Conservation (phyloP, 2,797 vertebrate species). For the Poecile montanus region DNA sequence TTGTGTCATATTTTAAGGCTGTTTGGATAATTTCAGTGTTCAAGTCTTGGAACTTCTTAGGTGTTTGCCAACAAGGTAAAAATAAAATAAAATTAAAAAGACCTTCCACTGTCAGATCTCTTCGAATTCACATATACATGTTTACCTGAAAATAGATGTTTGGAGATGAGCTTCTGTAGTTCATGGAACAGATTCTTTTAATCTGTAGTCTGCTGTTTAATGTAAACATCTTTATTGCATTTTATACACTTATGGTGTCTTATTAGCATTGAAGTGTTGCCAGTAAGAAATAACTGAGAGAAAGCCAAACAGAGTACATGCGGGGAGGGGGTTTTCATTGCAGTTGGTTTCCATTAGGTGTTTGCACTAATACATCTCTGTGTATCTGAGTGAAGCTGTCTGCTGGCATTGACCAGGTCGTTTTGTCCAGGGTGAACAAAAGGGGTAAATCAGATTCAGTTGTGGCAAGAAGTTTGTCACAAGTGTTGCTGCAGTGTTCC, state of each 20-base stretch:
- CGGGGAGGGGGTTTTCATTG: not conserved
- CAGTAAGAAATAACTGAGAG: conserved; percentile 41
- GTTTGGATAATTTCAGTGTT: not conserved
- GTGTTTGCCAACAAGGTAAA: not conserved
- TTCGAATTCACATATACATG: not conserved
- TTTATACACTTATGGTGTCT: conserved; percentile 58
- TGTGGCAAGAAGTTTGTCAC: not conserved
- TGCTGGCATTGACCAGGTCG: not conserved
- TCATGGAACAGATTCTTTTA: conserved; percentile 24
- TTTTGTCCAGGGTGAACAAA: not conserved
- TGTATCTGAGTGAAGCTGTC: not conserved
- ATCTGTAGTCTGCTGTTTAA: conserved; percentile 58
- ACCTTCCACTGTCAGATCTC: not conserved
- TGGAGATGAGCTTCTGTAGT: not conserved
- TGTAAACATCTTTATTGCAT: conserved; percentile 63
- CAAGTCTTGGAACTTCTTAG: not conserved
- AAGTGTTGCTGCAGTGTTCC: not conserved
- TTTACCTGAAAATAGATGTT: conserved; percentile 47
- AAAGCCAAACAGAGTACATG: not conserved
- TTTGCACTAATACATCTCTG: not conserved
- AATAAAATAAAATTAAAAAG: not conserved
- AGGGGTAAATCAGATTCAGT: accelerated
- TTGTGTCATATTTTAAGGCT: not conserved
- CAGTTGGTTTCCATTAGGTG: not conserved
- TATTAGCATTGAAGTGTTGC: conserved; percentile 65